Evolutionary conservation across 2,888 invertebrate species (phyloP).

Genomic region (Cryptosula pallasiana): DNA sequence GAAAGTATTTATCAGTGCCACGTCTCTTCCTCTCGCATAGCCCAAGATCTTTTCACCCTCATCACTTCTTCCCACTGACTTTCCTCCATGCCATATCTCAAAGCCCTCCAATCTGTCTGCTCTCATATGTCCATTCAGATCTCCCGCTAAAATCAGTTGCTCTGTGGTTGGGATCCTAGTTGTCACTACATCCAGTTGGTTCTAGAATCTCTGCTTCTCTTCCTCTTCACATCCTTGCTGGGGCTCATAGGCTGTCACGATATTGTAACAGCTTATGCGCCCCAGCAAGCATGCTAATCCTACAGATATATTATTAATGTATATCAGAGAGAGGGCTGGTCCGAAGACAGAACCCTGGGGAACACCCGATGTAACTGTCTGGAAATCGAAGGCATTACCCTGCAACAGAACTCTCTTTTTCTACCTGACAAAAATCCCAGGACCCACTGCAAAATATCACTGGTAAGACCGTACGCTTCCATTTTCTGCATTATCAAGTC

Average conservation of each 20-base stretch:
- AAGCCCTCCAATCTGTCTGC: background rate
- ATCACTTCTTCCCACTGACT: conserved; percentile 4
- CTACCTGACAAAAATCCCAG: no score
- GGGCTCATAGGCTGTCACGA: background rate
- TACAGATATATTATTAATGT: no score
- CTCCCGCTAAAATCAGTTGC: background rate
- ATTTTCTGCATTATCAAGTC: no score
- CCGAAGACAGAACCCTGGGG: no score
- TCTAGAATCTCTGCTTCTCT: background rate
- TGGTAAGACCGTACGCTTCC: no score
- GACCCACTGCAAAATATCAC: no score
- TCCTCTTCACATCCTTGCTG: conserved; percentile 1
- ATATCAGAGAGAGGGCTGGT: no score
- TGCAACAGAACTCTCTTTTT: no score
- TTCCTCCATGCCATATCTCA: conserved; percentile 11
- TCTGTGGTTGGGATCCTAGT: background rate
- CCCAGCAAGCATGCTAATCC: no score
- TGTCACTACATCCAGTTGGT: background rate
- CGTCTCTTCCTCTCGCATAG: background rate
- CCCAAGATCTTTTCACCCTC: background rate
- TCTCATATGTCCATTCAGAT: background rate
- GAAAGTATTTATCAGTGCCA: background rate
- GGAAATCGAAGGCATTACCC: no score
- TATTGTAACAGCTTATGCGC: no score
- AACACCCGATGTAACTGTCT: no score